Evolutionary conservation across 2,888 invertebrate species (phyloP).

Genomic region (Dromius quadrimaculatus): DNA sequence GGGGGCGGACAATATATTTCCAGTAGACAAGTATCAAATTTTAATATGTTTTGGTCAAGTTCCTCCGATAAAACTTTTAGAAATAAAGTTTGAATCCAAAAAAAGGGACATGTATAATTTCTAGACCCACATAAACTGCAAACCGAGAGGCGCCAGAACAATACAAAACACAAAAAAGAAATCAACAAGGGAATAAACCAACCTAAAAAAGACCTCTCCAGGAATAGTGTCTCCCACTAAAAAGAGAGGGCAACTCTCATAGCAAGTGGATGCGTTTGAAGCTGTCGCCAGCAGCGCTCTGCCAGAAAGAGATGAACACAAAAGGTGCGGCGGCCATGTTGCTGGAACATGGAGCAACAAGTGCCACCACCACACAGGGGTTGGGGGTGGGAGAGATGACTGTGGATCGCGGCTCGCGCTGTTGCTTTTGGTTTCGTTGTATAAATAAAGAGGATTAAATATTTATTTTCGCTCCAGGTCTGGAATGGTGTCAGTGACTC

Average conservation of each 20-base stretch:
- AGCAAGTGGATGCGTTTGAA: conserved; percentile 8
- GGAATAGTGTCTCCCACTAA: neutral
- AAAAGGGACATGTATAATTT: too few species aligned
- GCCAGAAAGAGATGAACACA: neutral
- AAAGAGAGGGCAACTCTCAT: neutral
- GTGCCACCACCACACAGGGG: conserved; percentile 23
- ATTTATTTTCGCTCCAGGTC: conserved; percentile 17
- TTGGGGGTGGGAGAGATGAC: neutral
- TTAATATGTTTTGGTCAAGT: too few species aligned
- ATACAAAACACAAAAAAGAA: conserved; percentile 7
- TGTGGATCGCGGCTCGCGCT: neutral
- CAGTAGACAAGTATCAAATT: too few species aligned
- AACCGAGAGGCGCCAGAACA: neutral
- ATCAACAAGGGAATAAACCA: conserved; percentile 1
- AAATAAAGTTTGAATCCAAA: too few species aligned
- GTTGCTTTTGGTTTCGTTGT: conserved; percentile 21
- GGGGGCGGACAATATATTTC: too few species aligned
- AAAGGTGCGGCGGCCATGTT: conserved; percentile 40
- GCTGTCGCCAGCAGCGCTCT: neutral
- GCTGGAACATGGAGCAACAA: conserved; percentile 36
- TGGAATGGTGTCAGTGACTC: neutral
- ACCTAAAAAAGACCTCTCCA: neutral
- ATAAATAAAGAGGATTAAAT: conserved; percentile 36
- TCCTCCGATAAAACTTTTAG: too few species aligned
- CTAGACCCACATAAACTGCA: too few species aligned